Evolutionary conservation across 2,888 invertebrate species (phyloP).

Genomic region (Nineta flava): DNA sequence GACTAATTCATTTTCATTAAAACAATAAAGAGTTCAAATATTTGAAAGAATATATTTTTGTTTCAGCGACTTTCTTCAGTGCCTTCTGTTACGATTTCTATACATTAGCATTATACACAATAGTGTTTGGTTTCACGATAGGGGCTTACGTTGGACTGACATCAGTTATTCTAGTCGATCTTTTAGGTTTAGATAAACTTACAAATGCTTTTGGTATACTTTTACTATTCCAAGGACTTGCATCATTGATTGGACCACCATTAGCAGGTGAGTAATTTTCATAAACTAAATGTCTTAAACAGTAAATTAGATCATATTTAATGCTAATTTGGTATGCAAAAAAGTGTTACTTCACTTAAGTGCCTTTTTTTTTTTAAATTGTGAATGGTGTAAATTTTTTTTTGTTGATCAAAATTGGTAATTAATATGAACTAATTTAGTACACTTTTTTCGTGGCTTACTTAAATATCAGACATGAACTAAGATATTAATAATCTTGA

Average conservation of each 20-base stretch:
- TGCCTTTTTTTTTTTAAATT: neutral
- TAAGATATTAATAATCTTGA: no score
- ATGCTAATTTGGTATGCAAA: neutral
- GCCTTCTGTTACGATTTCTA: slow-evolving; percentile 57
- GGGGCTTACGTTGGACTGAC: slow-evolving; percentile 95
- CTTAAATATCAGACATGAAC: no score
- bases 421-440: no score
- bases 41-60: no score
- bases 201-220: slow-evolving; percentile 93
- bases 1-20: no score
- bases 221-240: slow-evolving; percentile 84
- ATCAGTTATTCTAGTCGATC: slow-evolving; percentile 86
- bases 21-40: no score
- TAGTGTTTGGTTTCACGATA: slow-evolving; percentile 75
- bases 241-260: slow-evolving; percentile 83
- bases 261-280: slow-evolving; percentile 58
- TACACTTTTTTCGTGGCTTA: no score
- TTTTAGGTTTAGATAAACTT: slow-evolving; percentile 79
- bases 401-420: no score
- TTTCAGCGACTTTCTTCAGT: slow-evolving; percentile 63
- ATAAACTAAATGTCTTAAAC: neutral
- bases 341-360: neutral
- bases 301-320: neutral
- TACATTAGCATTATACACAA: slow-evolving; percentile 59
- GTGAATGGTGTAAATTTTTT: neutral